Evolutionary conservation across 2,113 vertebrate species (phyloP).

Genomic region (Sardina pilchardus): DNA sequence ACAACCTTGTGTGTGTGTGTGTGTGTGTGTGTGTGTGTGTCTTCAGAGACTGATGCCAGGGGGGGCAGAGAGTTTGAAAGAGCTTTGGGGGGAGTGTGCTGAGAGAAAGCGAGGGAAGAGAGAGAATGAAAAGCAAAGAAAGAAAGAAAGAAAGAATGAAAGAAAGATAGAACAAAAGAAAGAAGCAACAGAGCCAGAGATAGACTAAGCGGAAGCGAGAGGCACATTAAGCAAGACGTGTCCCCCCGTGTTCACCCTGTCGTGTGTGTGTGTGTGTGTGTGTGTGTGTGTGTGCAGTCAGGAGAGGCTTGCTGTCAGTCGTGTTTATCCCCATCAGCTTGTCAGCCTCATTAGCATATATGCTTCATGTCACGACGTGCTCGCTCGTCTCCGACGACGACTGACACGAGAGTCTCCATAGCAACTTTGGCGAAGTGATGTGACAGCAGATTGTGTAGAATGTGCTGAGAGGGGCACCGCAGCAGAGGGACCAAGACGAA

Average conservation of each 20-base stretch:
- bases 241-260: too few species aligned
- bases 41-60: neutral
- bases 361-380: neutral
- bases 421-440: conserved; percentile 47
- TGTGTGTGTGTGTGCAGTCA: too few species aligned
- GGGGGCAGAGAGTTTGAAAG: neutral
- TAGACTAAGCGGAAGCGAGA: neutral
- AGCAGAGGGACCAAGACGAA: neutral
- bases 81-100: neutral
- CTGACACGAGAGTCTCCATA: conserved; percentile 39
- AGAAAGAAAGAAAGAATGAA: neutral
- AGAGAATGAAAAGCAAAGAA: neutral
- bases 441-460: conserved; percentile 30
- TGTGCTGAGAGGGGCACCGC: conserved; percentile 1
- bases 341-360: too few species aligned
- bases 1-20: neutral
- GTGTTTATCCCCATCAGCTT: too few species aligned
- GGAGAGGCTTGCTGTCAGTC: too few species aligned
- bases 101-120: neutral
- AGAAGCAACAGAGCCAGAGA: neutral
- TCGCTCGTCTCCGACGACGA: neutral
- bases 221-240: neutral
- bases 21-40: neutral
- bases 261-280: too few species aligned
- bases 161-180: neutral